Conservation (phyloP, 1,140 invertebrate genomes). For the Vanessa tameamea region DNA sequence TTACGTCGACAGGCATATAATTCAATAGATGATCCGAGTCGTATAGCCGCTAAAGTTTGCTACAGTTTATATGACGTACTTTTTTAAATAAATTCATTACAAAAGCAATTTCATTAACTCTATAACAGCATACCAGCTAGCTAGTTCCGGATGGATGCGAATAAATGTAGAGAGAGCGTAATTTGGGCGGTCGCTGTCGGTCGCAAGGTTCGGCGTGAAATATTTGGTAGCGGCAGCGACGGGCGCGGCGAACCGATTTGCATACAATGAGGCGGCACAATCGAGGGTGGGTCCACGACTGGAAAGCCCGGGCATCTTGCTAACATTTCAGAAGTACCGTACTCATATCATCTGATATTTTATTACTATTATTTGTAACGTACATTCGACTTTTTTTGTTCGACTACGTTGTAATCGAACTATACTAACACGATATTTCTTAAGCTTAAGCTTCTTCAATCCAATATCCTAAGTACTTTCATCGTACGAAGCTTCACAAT, state of each 20-base stretch:
- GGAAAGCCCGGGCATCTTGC: slow-evolving; percentile 50
- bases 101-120: background rate
- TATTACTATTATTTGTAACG: slow-evolving; percentile 44
- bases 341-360: slow-evolving; percentile 57
- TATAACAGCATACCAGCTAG: background rate
- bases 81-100: background rate
- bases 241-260: slow-evolving; percentile 57
- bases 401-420: too few relatives aligned
- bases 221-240: slow-evolving; percentile 66
- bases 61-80: too few relatives aligned
- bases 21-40: too few relatives aligned
- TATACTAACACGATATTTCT: too few relatives aligned
- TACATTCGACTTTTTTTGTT: background rate
- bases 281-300: slow-evolving; percentile 56
- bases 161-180: slow-evolving; percentile 35
- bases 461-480: too few relatives aligned
- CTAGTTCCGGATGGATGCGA: slow-evolving; percentile 32
- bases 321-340: slow-evolving; percentile 72
- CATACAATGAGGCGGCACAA: slow-evolving; percentile 64
- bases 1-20: too few relatives aligned
- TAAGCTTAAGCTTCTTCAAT: too few relatives aligned
- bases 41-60: too few relatives aligned
- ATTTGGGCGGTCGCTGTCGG: slow-evolving; percentile 54
- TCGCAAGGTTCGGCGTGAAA: slow-evolving; percentile 57
- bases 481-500: too few relatives aligned